Percentiles rank a stretch among this genome's conserved stretches.
Conservation (phyloP, 1,140 invertebrate genomes). For the Eupeodes corollae region DNA sequence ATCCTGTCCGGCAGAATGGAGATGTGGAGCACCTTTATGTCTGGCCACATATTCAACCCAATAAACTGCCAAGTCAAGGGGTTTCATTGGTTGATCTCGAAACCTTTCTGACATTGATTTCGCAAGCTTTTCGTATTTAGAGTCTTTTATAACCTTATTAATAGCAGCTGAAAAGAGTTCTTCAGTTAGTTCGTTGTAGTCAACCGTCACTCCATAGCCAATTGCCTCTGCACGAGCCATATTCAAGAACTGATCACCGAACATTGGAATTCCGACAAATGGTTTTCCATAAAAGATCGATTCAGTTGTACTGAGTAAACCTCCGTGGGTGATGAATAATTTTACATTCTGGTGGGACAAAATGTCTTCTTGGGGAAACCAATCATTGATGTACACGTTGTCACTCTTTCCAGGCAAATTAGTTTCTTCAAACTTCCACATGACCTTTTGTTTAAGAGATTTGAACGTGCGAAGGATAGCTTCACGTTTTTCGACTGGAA, state of each 20-base stretch:
- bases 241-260: constrained; percentile 46
- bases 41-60: constrained; percentile 58
- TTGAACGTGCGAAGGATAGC: constrained; percentile 41
- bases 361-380: constrained; percentile 56
- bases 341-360: constrained; percentile 52
- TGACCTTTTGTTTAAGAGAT: constrained; percentile 42
- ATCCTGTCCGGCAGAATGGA: constrained; percentile 39
- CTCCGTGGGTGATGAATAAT: constrained; percentile 56
- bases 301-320: constrained; percentile 52
- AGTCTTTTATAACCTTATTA: constrained; percentile 8
- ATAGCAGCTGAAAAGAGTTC: background rate
- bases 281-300: constrained; percentile 54
- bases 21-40: constrained; percentile 41
- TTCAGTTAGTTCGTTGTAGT: background rate
- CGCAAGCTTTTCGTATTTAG: constrained; percentile 26
- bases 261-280: constrained; percentile 53
- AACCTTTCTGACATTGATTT: constrained; percentile 45
- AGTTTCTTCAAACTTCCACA: constrained; percentile 54
- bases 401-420: constrained; percentile 37
- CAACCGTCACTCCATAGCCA: constrained; percentile 29
- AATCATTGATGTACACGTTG: constrained; percentile 48
- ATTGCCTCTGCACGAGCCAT: constrained; percentile 31
- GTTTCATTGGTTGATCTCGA: constrained; percentile 47
- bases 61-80: constrained; percentile 53
- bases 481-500: constrained; percentile 38